Base-by-base conservation (phyloP, 2,888 invertebrate species). In the Auanema sp. region DNA sequence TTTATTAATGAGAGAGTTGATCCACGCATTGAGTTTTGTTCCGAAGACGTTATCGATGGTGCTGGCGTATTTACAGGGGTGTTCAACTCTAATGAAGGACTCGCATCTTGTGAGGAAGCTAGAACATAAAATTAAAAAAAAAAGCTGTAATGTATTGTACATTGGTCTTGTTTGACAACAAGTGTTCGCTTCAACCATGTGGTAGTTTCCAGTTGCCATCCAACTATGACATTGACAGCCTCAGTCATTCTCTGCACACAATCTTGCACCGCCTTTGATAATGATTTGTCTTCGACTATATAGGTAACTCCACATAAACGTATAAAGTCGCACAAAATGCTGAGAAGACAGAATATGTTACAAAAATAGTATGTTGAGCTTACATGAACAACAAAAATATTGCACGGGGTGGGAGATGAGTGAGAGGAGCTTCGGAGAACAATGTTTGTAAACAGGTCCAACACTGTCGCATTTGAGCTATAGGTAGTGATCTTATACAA, bases 121-220 rank as follows among this genome's bases (percentile, higher is more conserved):
- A 44, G 18, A 60, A 24, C 25, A 18, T 8, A 21, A 63, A 40
- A 51, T 44, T 3, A 42, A 8, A 14, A 12, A 54, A 58, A 16
- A 4, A 14, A 21, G 23, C 12, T 43, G 41, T 44, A 33, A 42
- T 8, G 51, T 52, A 50, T n/a, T 24, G 11, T 52, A 23, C 66
- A 58, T 33, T 74, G 75, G 61, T 83, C 83, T 51, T 81, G 80
- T 47, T 76, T 74, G 12, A 83, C 83, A 47, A 83, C 82, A 18
- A 83, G 66, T 0, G 81, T 83, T 40, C 83, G 65, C 60, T 83
- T 83, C 49, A 93, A 85, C 92, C 92, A 93, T 0, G 92, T 92
- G 1, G 92, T 92, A 84, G 92, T 91, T 83, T 92, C 92, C 72
- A 93, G 86, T 77, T 91, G 91, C n/a, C 92, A 90, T n/a, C 91